Evolutionary conservation across 2,113 vertebrate genomes (phyloP).

Genomic region (Gallinago paraguaiae): DNA sequence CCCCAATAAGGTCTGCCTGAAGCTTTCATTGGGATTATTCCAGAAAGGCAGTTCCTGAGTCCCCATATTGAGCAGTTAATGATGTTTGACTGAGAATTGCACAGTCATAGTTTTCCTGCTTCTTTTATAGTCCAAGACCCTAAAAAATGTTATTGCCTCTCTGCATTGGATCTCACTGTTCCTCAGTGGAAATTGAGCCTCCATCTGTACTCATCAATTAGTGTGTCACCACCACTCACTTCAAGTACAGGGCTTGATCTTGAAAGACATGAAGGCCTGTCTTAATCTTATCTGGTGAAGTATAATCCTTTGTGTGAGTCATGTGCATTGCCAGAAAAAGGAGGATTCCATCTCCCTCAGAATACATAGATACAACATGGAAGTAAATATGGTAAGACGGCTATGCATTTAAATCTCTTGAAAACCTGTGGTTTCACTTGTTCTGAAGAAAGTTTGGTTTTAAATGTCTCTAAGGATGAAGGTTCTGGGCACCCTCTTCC

Average conservation of each 20-base stretch:
- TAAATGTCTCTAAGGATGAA: not conserved
- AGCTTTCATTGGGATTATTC: not conserved
- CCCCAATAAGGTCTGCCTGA: not conserved
- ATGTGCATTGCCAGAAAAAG: not conserved
- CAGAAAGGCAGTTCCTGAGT: not conserved
- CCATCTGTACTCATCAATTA: not conserved
- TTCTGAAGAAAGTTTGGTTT: not conserved
- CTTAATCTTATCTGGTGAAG: not conserved
- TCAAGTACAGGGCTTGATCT: not conserved
- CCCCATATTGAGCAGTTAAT: not conserved
- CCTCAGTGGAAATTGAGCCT: not conserved
- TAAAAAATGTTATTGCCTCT: not conserved
- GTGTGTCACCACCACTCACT: not conserved
- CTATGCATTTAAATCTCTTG: not conserved
- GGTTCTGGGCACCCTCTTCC: not conserved
- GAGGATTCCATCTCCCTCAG: not conserved
- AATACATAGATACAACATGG: not conserved
- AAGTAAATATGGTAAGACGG: not conserved
- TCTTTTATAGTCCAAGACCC: not conserved
- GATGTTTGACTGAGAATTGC: not conserved
- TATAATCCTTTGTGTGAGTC: not conserved
- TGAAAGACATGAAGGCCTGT: not conserved
- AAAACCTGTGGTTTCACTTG: not conserved
- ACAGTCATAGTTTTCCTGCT: not conserved
- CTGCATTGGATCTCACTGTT: not conserved